Evolutionary conservation across 2,888 invertebrate genomes (phyloP), one percentile per base, ranked within the genome.

Genomic region (Hydriomena furcata): DNA sequence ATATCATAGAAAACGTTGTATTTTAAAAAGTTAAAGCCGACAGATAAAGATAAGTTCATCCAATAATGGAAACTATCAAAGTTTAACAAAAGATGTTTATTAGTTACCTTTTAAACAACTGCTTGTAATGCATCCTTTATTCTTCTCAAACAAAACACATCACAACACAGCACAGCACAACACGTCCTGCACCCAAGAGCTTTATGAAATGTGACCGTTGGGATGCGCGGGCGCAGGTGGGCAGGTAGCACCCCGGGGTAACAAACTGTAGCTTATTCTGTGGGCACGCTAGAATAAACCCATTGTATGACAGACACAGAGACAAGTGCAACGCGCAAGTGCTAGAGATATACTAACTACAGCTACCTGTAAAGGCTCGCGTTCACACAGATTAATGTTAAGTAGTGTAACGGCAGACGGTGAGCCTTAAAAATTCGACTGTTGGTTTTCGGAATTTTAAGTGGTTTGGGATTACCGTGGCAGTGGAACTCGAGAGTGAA

Each of bases 111-210:
- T 83, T 86, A 63, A 89, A 88, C 45, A 90, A 67, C 61, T 83
- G 82, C 67, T 90, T 90, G 63, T 88, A 90, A 78, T 90, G 89
- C 90, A 90, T 90, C 82, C 84, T 81, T 60, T 64, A 55, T 52
- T n/a, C 11, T 11, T 28, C 11, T 17, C 27, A 47, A 35, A 31
- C 46, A 46, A 66, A 63, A 63, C 67, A 73, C 73, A 70, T 63
- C 70, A 73, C 76, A 68, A 59, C 62, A 65, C 64, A 63, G 54
- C 58, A 65, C 71, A 71, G 28, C 67, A 65, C 58, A 58, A 65
- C 58, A 58, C 63, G 65, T 66, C 63, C 57, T 42, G 62, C 63
- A 60, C 61, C 60, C 54, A 60, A 60, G 55, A 38, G 28, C 28
- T 43, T 47, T 27, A 37, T 36, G 48, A 59, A 61, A 57, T 44